Base-by-base conservation (phyloP, 2,113 vertebrate genomes). In the Daphoenositta chrysoptera region DNA sequence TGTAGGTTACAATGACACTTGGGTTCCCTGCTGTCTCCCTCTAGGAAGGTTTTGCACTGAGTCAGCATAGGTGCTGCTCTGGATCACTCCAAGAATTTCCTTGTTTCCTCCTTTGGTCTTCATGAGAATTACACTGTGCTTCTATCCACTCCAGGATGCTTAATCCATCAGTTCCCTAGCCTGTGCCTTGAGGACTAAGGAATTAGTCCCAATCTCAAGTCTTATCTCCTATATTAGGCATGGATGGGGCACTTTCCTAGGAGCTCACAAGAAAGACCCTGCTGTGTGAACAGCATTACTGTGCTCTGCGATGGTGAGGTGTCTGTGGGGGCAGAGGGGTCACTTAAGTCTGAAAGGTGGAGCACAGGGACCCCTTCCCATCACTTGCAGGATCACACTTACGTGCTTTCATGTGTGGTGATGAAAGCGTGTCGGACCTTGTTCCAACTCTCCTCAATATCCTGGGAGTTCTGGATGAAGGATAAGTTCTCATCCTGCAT, bases 401-500 rank as follows among this genome's bases (percentile, higher is more conserved):
- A 99, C 99, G 96, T 98, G 84, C 97, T 98, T 70, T 92, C 94
- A 17, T 94, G 93, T 7, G 97, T 98, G n/a, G 60, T 97, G 76
- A 97, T 94, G 83, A 98, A 96, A 56, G 93, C 93, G 45, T 97
- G 90, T 10, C 79, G 97, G 40, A 98, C 97, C 37, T 98, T 97
- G 47, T 98, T 97, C 87, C 99, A 83, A 1, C 89, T 93, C 92
- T 98, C 98, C 31, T 99, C 98, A 1, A 95, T 97, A 68, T 99
- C 98, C 15, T 98, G 98, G 1, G 97, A 98, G 97, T 98, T 99
- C 95, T 99, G 98, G 78, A 99, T 98, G 37, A 99, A 97, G 1
- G 98, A 98, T 57, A 99, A 94, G 94, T 98, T 99, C 95, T 99
- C 98, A 91, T 99, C 98, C 33, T 98, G 98, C 95, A 99, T 97